Evolutionary conservation across 2,797 vertebrate genomes (phyloP), one percentile per base, ranked within the genome.

Genomic region (Hephaestus fuliginosus): DNA sequence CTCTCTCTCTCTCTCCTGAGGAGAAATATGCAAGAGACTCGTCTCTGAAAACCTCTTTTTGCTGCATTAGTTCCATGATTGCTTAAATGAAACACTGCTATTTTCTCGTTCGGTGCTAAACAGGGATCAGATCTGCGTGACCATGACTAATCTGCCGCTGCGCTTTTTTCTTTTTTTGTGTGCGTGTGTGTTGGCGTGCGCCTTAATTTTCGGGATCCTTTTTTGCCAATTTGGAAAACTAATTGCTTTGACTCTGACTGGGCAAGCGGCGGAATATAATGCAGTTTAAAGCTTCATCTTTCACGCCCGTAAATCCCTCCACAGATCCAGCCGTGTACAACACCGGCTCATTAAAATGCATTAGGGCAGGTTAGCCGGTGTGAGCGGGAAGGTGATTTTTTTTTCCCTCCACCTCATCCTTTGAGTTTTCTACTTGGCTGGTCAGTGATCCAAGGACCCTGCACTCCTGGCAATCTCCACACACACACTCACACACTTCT

Each of bases 191-290:
- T 65, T 72, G 73, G 81, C 63, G 20, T 73, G 84, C 76, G 69
- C 70, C 80, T 88, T 49, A 88, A 91, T 92, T 91, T 86, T 88
- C 66, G 7, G 70, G 77, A 81, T 91, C 85, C 5, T 33, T 90
- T 89, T 91, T 88, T 83, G 77, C 78, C 87, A 91, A 90, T 94
- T 94, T 91, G 70, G 79, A 81, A 89, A 92, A 89, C 84, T 84
- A 93, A 93, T 94, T 89, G 81, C 88, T 91, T 88, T 70, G 88
- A 86, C 74, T 86, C 74, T 72, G 88, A 91, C 85, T 64, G 73
- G 70, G 76, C 74, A 51, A 86, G 76, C 52, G n/a, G 74, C 3
- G 2, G 74, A 90, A 88, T 87, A 86, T 83, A 89, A 91, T 81
- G 82, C 81, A 81, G 78, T 86, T 80, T 88, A 85, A 90, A 89